These are phyloP conservation scores for Acleris literana DNA, from an alignment of 2,888 invertebrate species.

Conservation along the genomic window DNA sequence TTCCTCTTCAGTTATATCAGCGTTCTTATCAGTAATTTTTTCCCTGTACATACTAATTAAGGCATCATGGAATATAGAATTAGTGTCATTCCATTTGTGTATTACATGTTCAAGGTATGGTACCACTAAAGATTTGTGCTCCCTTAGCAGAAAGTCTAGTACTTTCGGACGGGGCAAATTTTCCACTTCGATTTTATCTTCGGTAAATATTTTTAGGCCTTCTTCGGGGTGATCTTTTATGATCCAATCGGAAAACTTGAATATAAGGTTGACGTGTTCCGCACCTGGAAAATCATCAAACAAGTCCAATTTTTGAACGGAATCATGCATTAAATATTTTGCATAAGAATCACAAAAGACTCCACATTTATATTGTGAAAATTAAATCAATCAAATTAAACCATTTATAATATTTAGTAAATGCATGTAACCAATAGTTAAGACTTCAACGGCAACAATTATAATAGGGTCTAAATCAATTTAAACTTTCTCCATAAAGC, in stretches of 20 bases:
- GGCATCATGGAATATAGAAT: constrained; percentile 94
- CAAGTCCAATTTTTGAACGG: background rate
- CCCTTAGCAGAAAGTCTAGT: constrained; percentile 93
- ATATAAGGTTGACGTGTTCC: constrained; percentile 93
- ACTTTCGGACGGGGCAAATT: constrained; percentile 94
- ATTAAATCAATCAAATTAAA: too few relatives aligned
- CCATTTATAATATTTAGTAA: too few relatives aligned
- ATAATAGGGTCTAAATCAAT: too few relatives aligned
- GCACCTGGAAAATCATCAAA: constrained; percentile 74
- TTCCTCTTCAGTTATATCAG: constrained; percentile 65
- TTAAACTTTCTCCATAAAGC: too few relatives aligned
- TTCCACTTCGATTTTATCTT: constrained; percentile 94
- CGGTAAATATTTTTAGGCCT: constrained; percentile 94
- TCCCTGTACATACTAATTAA: constrained; percentile 95
- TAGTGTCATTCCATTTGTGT: constrained; percentile 93
- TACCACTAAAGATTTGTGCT: constrained; percentile 91
- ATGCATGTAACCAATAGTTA: too few relatives aligned
- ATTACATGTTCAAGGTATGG: constrained; percentile 98
- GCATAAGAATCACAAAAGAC: too few relatives aligned
- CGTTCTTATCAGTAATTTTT: constrained; percentile 80
- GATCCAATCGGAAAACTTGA: constrained; percentile 97
- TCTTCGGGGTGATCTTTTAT: constrained; percentile 93
- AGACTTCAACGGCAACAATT: too few relatives aligned
- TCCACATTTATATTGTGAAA: too few relatives aligned
- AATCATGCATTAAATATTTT: background rate